Evolutionary conservation across 2,113 vertebrate genomes (phyloP).

Genomic region (Gnathonemus echidnorhynchus): DNA sequence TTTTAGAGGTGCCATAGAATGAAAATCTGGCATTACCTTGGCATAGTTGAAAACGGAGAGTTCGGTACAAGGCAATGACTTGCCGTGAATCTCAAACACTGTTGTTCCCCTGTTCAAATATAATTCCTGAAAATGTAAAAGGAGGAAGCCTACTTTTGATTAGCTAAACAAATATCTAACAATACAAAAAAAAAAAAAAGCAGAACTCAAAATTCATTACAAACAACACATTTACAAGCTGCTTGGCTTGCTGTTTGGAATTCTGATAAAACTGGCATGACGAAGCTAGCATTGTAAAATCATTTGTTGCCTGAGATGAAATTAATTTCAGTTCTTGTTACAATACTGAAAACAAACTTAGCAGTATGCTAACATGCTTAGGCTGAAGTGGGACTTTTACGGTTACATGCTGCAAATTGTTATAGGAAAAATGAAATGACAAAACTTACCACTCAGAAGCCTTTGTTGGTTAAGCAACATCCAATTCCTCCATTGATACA

Average conservation of each 20-base stretch:
- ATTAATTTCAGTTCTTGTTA: background rate
- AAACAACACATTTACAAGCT: background rate
- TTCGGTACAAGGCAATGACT: too few species aligned
- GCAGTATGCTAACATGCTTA: background rate
- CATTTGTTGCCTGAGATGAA: background rate
- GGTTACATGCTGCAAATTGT: background rate
- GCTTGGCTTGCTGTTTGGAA: background rate
- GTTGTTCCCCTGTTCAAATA: too few species aligned
- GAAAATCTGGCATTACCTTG: background rate
- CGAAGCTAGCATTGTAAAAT: background rate
- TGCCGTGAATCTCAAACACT: too few species aligned
- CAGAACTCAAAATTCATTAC: background rate
- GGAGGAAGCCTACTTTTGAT: background rate
- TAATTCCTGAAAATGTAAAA: too few species aligned
- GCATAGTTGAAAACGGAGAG: too few species aligned
- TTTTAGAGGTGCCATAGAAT: background rate
- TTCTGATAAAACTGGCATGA: background rate
- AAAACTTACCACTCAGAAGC: background rate
- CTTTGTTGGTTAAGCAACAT: background rate
- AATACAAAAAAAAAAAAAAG: background rate
- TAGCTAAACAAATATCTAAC: background rate
- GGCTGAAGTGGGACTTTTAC: background rate
- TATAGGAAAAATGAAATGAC: background rate
- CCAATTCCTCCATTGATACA: background rate
- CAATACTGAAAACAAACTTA: background rate